Evolutionary conservation across 2,888 invertebrate species (phyloP).

Genomic region (Callyntrura sp.): DNA sequence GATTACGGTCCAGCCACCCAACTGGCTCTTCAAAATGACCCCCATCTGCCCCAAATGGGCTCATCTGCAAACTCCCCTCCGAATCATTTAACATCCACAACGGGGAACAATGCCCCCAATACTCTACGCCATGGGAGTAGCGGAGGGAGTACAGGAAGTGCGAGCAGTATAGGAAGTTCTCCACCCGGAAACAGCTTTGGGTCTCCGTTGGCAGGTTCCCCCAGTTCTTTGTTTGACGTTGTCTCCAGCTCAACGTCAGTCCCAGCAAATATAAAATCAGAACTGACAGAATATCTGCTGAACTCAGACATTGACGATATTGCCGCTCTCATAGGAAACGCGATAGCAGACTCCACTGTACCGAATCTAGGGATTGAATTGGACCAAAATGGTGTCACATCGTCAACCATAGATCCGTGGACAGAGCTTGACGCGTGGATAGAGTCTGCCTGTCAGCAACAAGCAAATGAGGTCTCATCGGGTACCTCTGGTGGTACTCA

Average conservation of each 20-base stretch:
- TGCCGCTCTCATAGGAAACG: conserved; percentile 88
- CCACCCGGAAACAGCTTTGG: conserved; percentile 79
- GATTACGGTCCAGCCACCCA: conserved; percentile 78
- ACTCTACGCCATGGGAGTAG: conserved; percentile 68
- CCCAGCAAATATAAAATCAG: conserved; percentile 82
- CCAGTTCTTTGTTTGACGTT: conserved; percentile 80
- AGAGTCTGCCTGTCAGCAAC: conserved; percentile 89
- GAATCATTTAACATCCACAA: conserved; percentile 69
- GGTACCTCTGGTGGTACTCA: conserved; percentile 28
- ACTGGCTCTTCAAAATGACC: conserved; percentile 81
- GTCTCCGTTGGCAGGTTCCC: conserved; percentile 79
- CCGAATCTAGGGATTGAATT: conserved; percentile 89
- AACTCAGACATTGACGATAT: conserved; percentile 85
- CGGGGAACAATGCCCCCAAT: conserved; percentile 77
- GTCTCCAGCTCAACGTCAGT: conserved; percentile 81
- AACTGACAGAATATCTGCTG: conserved; percentile 83
- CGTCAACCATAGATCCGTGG: conserved; percentile 89
- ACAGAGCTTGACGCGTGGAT: conserved; percentile 96
- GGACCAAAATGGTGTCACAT: conserved; percentile 86
- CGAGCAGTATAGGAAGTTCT: conserved; percentile 82
- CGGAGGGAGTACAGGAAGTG: conserved; percentile 79
- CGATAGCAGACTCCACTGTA: conserved; percentile 95
- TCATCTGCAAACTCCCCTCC: conserved; percentile 77
- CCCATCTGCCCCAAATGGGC: conserved; percentile 83
- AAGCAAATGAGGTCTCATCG: conserved; percentile 66